These are phyloP conservation scores for Leptopilina myrica DNA, from an alignment of 2,888 invertebrate genomes.

Conservation along the genomic window DNA sequence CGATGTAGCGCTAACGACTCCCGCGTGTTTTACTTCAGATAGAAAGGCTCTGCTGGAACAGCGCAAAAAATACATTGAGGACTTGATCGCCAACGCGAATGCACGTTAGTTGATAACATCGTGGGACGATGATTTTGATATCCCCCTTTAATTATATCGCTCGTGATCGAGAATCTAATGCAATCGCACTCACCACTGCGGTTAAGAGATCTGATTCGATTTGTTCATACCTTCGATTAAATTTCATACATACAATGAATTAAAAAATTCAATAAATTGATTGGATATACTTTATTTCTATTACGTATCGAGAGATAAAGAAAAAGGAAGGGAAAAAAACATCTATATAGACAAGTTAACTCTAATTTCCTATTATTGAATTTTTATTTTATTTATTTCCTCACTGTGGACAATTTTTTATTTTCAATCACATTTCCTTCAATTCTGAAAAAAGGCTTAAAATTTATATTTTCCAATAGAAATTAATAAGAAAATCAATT, in stretches of 20 bases:
- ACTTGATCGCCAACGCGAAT: slow-evolving; percentile 59
- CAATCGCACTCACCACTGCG: slow-evolving; percentile 33
- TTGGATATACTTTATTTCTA: background rate
- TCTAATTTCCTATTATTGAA: too few relatives aligned
- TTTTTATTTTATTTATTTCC: too few relatives aligned
- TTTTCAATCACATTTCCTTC: too few relatives aligned
- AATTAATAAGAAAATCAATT: too few relatives aligned
- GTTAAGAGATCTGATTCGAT: slow-evolving; percentile 31
- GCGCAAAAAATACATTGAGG: slow-evolving; percentile 66
- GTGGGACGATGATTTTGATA: slow-evolving; percentile 42
- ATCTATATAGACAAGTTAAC: too few relatives aligned
- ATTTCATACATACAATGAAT: slow-evolving; percentile 34
- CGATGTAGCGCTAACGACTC: slow-evolving; percentile 82
- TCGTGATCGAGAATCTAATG: slow-evolving; percentile 28
- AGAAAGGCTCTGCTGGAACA: slow-evolving; percentile 67
- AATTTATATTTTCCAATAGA: too few relatives aligned
- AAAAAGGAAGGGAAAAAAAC: too few relatives aligned
- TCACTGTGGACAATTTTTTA: too few relatives aligned
- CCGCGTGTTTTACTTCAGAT: slow-evolving; percentile 82
- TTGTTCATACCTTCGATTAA: slow-evolving; percentile 36
- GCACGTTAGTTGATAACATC: slow-evolving; percentile 54
- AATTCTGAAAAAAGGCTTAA: too few relatives aligned
- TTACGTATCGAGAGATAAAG: too few relatives aligned
- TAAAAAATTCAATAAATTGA: background rate
- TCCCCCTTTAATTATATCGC: slow-evolving; percentile 29